These are phyloP conservation scores for Cyrtonyx montezumae DNA, from an alignment of 2,113 vertebrate species.

Conservation along the genomic window DNA sequence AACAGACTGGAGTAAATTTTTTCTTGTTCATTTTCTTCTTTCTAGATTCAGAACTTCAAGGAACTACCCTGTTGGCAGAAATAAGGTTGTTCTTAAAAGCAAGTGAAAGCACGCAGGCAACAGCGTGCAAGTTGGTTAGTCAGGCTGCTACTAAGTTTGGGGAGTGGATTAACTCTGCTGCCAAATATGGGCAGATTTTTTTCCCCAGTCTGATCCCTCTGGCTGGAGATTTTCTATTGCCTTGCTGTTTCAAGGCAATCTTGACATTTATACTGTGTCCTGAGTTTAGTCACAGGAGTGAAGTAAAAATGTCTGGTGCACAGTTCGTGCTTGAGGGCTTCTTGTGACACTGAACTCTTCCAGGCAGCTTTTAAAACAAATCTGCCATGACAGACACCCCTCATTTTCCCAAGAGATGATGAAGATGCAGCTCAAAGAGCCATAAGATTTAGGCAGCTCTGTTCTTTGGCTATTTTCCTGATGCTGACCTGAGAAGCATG, in stretches of 20 bases:
- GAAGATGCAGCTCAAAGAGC: neutral
- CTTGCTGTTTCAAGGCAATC: neutral
- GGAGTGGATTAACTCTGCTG: slow-evolving; percentile 14
- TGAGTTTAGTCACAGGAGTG: neutral
- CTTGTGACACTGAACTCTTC: neutral
- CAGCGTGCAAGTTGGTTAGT: slow-evolving; percentile 26
- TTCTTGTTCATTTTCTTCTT: slow-evolving; percentile 2
- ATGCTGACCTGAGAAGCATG: accelerated
- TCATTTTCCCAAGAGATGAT: neutral
- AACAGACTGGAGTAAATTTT: neutral
- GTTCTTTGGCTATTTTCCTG: neutral
- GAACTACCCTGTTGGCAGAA: neutral
- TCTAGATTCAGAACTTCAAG: neutral
- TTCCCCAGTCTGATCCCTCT: neutral
- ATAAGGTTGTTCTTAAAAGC: slow-evolving; percentile 25
- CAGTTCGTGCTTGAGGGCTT: neutral
- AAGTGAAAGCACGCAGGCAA: slow-evolving; percentile 13
- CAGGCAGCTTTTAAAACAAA: neutral
- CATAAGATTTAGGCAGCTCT: neutral
- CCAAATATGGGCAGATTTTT: slow-evolving; percentile 31
- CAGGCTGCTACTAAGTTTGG: neutral
- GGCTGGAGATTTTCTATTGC: neutral
- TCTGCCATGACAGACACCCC: neutral
- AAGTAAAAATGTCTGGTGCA: neutral
- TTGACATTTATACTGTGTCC: neutral